These are phyloP conservation scores for Montipora sp. DNA, from an alignment of 64 coral and sea anemone species.

Conservation along the genomic window DNA sequence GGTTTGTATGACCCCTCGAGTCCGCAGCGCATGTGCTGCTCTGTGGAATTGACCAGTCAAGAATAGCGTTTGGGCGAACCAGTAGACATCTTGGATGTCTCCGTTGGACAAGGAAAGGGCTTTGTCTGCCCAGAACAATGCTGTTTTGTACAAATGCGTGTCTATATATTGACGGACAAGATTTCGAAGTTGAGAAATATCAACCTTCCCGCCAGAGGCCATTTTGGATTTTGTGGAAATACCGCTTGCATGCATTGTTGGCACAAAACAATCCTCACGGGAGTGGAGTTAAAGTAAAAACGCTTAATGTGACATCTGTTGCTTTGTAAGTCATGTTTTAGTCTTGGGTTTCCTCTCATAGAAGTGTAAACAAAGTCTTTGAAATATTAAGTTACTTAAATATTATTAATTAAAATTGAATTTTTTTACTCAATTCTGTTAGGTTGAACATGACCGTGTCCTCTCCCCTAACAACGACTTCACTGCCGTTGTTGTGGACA, in stretches of 20 bases:
- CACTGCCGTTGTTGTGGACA: neutral
- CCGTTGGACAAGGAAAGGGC: slow-evolving; percentile 92
- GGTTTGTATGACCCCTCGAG: slow-evolving; percentile 77
- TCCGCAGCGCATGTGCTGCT: slow-evolving; percentile 79
- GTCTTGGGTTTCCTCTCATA: neutral
- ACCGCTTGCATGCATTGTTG: slow-evolving; percentile 21
- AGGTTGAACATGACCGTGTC: neutral
- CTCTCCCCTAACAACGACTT: slow-evolving; percentile 6
- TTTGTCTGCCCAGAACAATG: slow-evolving; percentile 99
- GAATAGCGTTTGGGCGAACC: slow-evolving; percentile 96
- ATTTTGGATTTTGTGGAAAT: slow-evolving; percentile 60
- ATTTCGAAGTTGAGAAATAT: slow-evolving; percentile 97
- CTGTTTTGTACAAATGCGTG: slow-evolving; percentile 97
- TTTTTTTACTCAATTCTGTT: neutral
- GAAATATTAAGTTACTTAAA: neutral
- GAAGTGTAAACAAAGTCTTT: neutral
- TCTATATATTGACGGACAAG: slow-evolving; percentile 96
- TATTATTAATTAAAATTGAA: neutral
- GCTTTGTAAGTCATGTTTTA: neutral
- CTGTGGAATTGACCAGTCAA: slow-evolving; percentile 87
- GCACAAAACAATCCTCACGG: neutral
- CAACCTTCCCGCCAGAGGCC: slow-evolving; percentile 99
- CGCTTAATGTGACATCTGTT: neutral
- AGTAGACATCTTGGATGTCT: slow-evolving; percentile 97
- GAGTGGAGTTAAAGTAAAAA: neutral